Percentiles rank a stretch among this genome's conserved stretches.
Conservation (phyloP, 2,797 vertebrate genomes). For the Pempheris klunzingeri region DNA sequence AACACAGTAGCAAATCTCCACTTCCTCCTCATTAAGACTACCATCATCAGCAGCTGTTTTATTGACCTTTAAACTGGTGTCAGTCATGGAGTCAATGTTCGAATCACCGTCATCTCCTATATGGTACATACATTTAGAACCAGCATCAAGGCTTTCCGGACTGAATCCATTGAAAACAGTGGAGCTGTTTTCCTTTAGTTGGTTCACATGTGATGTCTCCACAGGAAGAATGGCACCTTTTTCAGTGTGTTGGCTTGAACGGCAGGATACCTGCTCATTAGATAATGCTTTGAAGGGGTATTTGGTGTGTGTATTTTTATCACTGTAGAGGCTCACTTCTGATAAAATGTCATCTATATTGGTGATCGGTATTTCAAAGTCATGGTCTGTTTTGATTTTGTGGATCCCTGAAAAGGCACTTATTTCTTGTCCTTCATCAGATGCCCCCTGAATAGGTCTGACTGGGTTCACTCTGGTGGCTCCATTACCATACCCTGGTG, state of each 20-base stretch:
- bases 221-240: constrained; percentile 81
- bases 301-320: constrained; percentile 26
- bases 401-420: constrained; percentile 47
- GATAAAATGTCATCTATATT: constrained; percentile 83
- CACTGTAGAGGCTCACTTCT: constrained; percentile 67
- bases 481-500: constrained; percentile 77
- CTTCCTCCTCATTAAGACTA: constrained; percentile 83
- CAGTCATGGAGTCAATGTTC: constrained; percentile 84
- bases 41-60: constrained; percentile 30
- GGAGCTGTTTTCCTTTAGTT: constrained; percentile 76
- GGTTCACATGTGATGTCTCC: constrained; percentile 87
- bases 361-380: constrained; percentile 72
- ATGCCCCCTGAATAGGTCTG: constrained; percentile 43
- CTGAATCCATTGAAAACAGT: constrained; percentile 54
- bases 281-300: constrained; percentile 16
- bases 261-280: constrained; percentile 21
- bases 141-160: constrained; percentile 30
- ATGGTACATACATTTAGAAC: constrained; percentile 85
- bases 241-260: constrained; percentile 47
- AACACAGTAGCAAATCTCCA: constrained; percentile 87
- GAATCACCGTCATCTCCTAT: constrained; percentile 88
- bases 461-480: constrained; percentile 62
- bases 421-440: constrained; percentile 45
- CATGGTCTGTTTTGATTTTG: constrained; percentile 31
- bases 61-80: constrained; percentile 42